phyloP scores from a whole-genome alignment of 2,797 vertebrate genomes.

The Hirundo rustica region DNA sequence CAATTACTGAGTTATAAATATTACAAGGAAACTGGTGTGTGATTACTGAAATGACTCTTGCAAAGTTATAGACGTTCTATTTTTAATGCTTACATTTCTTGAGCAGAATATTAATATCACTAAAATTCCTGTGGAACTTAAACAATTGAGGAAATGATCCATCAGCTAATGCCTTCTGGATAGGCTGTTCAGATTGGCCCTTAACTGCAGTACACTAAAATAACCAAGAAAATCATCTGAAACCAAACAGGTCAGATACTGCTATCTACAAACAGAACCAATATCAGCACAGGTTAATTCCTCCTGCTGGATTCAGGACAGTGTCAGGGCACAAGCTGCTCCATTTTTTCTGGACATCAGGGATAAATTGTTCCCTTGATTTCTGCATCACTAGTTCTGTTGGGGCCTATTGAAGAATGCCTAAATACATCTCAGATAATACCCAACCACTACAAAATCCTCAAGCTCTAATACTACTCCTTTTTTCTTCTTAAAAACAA shows the following conservation, averaged over 20 bases:
- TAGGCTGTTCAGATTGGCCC: not conserved
- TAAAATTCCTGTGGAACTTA: not conserved
- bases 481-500: not conserved
- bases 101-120: not conserved
- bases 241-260: not conserved
- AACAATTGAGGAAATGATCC: not conserved
- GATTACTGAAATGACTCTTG: not conserved
- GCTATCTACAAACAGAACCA: not conserved
- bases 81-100: conserved; percentile 26
- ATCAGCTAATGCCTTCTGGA: not conserved
- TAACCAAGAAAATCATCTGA: not conserved
- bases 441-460: not conserved
- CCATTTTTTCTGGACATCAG: not conserved
- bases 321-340: not conserved
- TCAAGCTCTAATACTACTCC: not conserved
- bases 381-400: not conserved
- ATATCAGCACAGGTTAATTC: not conserved
- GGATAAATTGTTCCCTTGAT: not conserved
- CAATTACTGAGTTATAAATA: conserved; percentile 70
- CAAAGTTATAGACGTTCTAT: not conserved
- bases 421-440: not conserved
- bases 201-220: not conserved
- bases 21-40: conserved; percentile 48
- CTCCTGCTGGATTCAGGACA: not conserved
- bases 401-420: not conserved